A percentile compares a stretch with the other conserved stretches of the same genome.
Conservation (phyloP, 2,888 invertebrate species). For the Pristionchus mayeri region DNA sequence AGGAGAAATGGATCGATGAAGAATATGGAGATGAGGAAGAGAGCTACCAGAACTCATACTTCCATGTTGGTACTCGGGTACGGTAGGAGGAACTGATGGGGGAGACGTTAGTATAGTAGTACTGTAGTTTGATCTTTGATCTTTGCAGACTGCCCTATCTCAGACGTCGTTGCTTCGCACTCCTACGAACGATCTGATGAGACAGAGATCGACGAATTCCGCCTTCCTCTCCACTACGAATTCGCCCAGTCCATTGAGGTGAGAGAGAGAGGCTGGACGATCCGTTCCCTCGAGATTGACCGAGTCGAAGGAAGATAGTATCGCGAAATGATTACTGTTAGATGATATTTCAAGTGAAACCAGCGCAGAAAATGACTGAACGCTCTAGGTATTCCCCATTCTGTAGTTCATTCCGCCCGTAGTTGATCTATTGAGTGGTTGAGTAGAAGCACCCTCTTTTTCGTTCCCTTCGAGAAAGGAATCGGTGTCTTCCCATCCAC, state of each 20-base stretch:
- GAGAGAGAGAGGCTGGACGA: too few species aligned
- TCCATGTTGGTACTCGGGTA: background rate
- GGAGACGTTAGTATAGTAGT: background rate
- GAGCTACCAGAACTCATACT: background rate
- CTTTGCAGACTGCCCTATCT: background rate
- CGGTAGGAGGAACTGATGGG: background rate
- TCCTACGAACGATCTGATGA: slow-evolving; percentile 25
- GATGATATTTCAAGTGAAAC: too few species aligned
- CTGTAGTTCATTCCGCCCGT: too few species aligned
- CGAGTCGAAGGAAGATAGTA: too few species aligned
- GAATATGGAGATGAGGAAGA: background rate
- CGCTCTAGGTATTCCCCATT: too few species aligned
- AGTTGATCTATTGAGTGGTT: too few species aligned
- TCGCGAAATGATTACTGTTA: too few species aligned
- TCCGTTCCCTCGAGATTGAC: too few species aligned
- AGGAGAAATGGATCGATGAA: slow-evolving; percentile 13
- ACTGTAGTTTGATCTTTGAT: slow-evolving; percentile 25
- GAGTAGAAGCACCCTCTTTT: background rate
- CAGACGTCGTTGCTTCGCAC: slow-evolving; percentile 32
- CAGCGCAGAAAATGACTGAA: too few species aligned
- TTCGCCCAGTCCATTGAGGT: slow-evolving; percentile 40
- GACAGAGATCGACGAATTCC: slow-evolving; percentile 3
- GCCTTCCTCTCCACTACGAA: background rate
- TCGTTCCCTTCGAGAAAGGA: too few species aligned
- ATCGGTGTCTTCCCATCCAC: too few species aligned